Percentiles rank a stretch among this genome's conserved stretches.
Conservation (phyloP, 1,140 invertebrate genomes). For the Ceratosolen fusciceps region DNA sequence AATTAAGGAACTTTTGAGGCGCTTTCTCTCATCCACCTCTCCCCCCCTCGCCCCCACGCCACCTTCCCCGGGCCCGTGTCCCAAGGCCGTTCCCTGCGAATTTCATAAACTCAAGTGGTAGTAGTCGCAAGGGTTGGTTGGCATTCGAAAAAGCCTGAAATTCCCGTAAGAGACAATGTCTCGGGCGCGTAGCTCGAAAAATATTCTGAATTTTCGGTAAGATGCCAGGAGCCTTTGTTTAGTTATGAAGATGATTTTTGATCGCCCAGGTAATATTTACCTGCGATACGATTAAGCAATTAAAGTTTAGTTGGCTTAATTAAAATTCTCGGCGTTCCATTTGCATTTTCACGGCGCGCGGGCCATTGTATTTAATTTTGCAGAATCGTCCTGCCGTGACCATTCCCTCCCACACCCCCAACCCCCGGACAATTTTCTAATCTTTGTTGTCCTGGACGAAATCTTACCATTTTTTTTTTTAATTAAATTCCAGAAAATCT, state of each 20-base stretch:
- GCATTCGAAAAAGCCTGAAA: too few species aligned
- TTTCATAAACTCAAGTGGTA: too few species aligned
- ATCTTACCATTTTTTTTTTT: not conserved
- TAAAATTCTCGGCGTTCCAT: conserved; percentile 28
- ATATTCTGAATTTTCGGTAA: not conserved
- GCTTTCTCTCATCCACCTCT: not conserved
- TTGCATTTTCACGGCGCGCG: not conserved
- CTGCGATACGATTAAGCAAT: conserved; percentile 19
- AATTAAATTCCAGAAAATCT: not conserved
- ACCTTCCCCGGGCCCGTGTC: not conserved
- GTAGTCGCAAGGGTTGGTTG: too few species aligned
- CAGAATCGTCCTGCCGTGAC: not conserved
- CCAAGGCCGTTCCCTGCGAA: too few species aligned
- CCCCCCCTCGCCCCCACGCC: not conserved
- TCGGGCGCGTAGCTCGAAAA: too few species aligned
- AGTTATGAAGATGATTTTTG: conserved; percentile 5
- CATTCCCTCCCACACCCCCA: too few species aligned
- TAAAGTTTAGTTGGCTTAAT: conserved; percentile 36
- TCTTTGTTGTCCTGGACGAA: conserved; percentile 3
- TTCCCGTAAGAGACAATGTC: too few species aligned
- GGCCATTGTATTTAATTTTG: conserved; percentile 37
- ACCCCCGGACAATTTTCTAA: not conserved
- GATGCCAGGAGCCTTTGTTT: not conserved
- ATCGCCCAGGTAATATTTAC: not conserved
- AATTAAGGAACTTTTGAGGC: conserved; percentile 11